Evolutionary conservation across 2,113 vertebrate species (phyloP), one percentile per base, ranked within the genome.

Genomic region (Tonatia bakeri): DNA sequence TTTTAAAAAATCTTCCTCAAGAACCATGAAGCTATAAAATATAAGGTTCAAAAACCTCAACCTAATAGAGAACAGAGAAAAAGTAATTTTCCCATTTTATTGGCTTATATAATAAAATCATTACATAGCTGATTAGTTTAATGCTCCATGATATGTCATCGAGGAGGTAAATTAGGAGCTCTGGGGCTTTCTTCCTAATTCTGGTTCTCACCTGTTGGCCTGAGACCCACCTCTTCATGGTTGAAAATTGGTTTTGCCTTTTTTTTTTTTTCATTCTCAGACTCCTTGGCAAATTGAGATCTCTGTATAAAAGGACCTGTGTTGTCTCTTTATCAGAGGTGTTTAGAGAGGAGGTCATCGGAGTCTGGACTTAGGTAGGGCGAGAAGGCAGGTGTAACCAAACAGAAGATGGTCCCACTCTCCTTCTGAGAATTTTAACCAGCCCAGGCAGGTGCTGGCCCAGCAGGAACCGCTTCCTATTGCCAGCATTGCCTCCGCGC

Each of bases 51-150:
- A 87, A 93, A 95, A 52, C 28, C 80, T 86, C 80, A 88, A 20
- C 52, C 87, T 81, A 92, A 94, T 61, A 85, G 84, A 87, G 94
- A 96, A 36, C 61, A 84, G 85, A 77, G 93, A 67, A 97, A 95
- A 90, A 83, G 77, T 67, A 83, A 95, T 96, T 97, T 97, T 52
- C 82, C 56, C 79, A 22, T 95, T 95, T 96, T 96, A 97, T 96
- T 97, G 93, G 96, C 95, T 93, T 96, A 36, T 96, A 26, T 91
- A 93, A 95, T 97, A 97, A 98, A 96, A 94, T 67, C 94, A 54
- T 70, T 70, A 56, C 88, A 93, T 70, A 94, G 92, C 43, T 96
- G 96, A 97, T 96, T 80, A 95, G 80, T 76, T 96, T 91, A 95
- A 97, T 80, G 86, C 47, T 47, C 61, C 64, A 0, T 1, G 45